Conservation (phyloP, 2,797 vertebrate genomes). For the Enteromius paludinosus region DNA sequence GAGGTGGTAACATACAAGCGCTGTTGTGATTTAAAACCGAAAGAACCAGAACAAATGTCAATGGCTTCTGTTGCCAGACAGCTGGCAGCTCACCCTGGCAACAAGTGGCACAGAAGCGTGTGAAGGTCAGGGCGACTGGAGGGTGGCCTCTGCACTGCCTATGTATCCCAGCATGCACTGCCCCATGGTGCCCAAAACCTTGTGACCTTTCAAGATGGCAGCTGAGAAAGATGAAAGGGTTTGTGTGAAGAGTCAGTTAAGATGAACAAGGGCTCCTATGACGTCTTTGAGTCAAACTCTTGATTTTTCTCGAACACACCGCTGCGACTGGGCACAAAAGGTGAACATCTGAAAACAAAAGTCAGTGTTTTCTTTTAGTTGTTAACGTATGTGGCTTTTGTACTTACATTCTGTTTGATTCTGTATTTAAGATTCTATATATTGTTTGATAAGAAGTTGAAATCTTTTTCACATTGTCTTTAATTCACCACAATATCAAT, state of each 20-base stretch:
- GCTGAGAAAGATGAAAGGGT: constrained; percentile 74
- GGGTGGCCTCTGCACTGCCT: constrained; percentile 70
- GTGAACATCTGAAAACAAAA: constrained; percentile 66
- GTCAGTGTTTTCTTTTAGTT: constrained; percentile 38
- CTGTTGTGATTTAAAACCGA: constrained; percentile 61
- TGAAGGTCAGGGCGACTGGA: constrained; percentile 58
- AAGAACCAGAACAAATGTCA: constrained; percentile 76
- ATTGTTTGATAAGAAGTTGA: no score
- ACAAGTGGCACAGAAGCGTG: constrained; percentile 64
- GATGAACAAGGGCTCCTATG: constrained; percentile 65
- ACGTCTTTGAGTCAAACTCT: constrained; percentile 68
- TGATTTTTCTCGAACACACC: constrained; percentile 61
- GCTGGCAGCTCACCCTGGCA: constrained; percentile 77
- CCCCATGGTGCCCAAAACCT: constrained; percentile 72
- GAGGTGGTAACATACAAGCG: constrained; percentile 79
- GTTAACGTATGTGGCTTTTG: neutral
- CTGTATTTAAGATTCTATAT: no score
- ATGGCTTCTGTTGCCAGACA: constrained; percentile 70
- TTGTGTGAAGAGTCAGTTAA: constrained; percentile 66
- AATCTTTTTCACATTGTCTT: no score
- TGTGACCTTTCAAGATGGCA: constrained; percentile 70
- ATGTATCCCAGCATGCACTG: constrained; percentile 80
- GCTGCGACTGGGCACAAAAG: constrained; percentile 65
- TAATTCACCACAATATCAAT: no score
- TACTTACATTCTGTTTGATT: neutral